Base-by-base conservation (phyloP, 2,113 vertebrate species). In the Sardina pilchardus region DNA sequence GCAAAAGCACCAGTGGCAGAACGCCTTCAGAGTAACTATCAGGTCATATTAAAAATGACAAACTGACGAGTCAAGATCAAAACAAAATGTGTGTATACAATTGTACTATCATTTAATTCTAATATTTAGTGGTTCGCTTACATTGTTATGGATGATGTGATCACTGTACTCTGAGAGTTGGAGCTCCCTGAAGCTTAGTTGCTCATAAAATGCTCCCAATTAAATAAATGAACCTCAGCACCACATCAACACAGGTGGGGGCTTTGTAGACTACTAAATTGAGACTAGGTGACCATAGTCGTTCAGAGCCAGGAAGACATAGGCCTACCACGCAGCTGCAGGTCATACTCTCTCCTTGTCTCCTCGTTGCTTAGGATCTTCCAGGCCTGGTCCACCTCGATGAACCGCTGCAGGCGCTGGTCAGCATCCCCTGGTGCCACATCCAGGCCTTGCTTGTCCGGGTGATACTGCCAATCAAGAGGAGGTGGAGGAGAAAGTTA, bases 351-450 rank as follows among this genome's bases (percentile, higher is more conserved):
- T 90, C 90, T 96, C 94, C 94, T 97, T 87, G 94, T 95, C 93
- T 96, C 95, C 92, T 96, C 95, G 14, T 97, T 94, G 84, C 96
- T 95, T 86, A 97, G 95, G 92, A 97, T 94, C 94, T 97, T 97
- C 97, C 97, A 97, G 63, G 97, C 97, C 89, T 95, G 96, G 91
- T 96, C 95, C 82, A 97, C 92, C 87, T 97, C 96, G 42, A 97
- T 94, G 95, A 97, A 97, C 93, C 92, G 91, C 93, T 93, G 95
- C 86, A 93, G 82, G 5, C 89, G 91, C 87, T 95, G 92, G 92
- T 95, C 93, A 47, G 91, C 90, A 78, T 93, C 94, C 91, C 89
- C 93, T 88, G 93, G 92, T 85, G 95, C 91, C 87, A 91, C 90
- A 89, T 95, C 96, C 89, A 93, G 87, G 86, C 90, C 92, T 93